phyloP scores from a whole-genome alignment of 2,113 vertebrate genomes.

The Bos javanicus region DNA sequence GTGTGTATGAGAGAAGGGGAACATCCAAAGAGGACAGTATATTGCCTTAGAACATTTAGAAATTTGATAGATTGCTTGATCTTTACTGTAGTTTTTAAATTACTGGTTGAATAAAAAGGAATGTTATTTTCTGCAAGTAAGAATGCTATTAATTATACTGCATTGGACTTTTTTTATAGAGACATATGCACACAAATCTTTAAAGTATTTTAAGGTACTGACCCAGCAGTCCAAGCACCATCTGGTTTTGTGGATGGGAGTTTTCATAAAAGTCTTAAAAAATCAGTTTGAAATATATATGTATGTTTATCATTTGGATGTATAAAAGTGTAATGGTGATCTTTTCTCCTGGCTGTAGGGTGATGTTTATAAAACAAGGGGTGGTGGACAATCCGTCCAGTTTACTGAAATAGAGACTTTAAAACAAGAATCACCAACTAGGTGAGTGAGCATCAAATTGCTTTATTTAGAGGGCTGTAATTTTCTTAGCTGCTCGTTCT shows the following conservation, averaged over 20 bases:
- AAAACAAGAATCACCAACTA: constrained; percentile 87
- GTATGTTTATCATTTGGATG: not conserved
- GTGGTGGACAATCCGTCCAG: constrained; percentile 94
- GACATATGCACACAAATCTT: not conserved
- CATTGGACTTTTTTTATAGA: not conserved
- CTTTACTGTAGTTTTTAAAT: not conserved
- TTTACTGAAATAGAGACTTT: constrained; percentile 97
- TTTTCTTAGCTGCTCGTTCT: not conserved
- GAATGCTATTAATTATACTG: not conserved
- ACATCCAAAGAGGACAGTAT: not conserved
- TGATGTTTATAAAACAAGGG: constrained; percentile 93
- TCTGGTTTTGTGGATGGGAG: constrained; percentile 22
- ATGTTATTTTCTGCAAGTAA: not conserved
- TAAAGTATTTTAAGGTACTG: not conserved
- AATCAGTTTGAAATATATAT: not conserved
- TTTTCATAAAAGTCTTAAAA: not conserved
- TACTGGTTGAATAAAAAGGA: not conserved
- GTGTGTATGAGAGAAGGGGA: not conserved
- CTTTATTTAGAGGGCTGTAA: not conserved
- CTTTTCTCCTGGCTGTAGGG: constrained; percentile 82
- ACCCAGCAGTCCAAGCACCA: not conserved
- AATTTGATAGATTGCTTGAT: not conserved
- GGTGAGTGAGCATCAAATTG: constrained; percentile 60
- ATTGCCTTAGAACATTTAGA: not conserved
- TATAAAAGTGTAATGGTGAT: constrained; percentile 4